Evolutionary conservation across 1,140 invertebrate species (phyloP).

Genomic region (Drosophila sechellia): DNA sequence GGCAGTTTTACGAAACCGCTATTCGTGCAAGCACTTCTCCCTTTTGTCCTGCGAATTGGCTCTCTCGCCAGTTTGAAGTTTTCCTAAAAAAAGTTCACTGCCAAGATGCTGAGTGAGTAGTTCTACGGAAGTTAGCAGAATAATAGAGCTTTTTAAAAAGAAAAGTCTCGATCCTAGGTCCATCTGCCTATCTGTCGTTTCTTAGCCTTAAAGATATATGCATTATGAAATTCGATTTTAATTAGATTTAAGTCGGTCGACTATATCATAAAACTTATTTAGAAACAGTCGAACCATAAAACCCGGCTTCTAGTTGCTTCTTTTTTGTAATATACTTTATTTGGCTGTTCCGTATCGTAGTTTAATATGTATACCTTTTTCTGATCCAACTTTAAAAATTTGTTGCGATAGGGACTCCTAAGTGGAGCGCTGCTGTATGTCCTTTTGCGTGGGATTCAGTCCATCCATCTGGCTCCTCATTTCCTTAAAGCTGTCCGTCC

Average conservation of each 20-base stretch:
- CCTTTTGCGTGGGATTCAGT: neutral
- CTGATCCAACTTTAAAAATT: too few species aligned
- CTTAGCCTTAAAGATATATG: too few species aligned
- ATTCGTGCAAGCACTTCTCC: constrained; percentile 26
- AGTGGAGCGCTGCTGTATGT: neutral
- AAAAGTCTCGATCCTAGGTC: neutral
- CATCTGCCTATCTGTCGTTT: too few species aligned
- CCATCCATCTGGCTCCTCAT: constrained; percentile 34
- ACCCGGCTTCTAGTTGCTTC: too few species aligned
- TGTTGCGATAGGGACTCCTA: neutral
- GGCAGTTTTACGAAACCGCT: constrained; percentile 35
- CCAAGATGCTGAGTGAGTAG: neutral
- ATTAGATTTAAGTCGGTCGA: too few species aligned
- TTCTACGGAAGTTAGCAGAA: neutral
- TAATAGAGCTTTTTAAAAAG: neutral
- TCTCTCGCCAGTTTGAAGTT: constrained; percentile 27
- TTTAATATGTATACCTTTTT: too few species aligned
- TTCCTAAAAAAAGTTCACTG: constrained; percentile 23
- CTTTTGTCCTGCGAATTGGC: constrained; percentile 54
- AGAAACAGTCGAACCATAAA: too few species aligned
- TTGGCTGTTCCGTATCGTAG: too few species aligned
- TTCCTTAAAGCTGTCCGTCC: constrained; percentile 72
- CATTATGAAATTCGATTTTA: too few species aligned
- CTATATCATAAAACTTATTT: too few species aligned
- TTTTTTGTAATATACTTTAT: too few species aligned